A percentile compares a stretch with the other conserved stretches of the same genome.
These are phyloP conservation scores for Aradus depressus DNA, from an alignment of 2,888 invertebrate species.

Conservation along the genomic window DNA sequence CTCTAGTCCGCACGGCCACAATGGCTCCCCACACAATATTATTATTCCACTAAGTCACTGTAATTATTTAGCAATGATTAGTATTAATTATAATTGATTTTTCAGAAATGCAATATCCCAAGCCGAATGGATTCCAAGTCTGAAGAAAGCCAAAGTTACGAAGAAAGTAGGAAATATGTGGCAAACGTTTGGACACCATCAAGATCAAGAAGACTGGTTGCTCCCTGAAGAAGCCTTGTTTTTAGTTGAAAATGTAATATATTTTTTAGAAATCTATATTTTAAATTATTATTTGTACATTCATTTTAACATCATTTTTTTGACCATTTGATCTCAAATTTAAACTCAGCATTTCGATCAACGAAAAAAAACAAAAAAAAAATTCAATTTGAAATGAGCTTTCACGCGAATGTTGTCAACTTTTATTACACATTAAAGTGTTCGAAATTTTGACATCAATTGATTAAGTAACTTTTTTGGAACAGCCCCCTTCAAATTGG, in stretches of 20 bases:
- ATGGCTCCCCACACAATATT: too few species aligned
- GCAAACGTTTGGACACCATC: conserved; percentile 45
- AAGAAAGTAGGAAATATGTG: conserved; percentile 46
- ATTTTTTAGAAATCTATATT: background rate
- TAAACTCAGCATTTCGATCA: background rate
- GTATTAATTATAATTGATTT: too few species aligned
- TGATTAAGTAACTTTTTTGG: too few species aligned
- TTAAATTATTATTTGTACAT: background rate
- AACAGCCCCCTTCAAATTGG: too few species aligned
- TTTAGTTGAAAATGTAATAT: conserved; percentile 52
- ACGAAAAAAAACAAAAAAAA: background rate
- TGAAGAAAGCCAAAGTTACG: conserved; percentile 45
- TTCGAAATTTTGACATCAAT: too few species aligned
- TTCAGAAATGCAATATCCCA: conserved; percentile 42
- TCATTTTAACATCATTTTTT: conserved; percentile 11
- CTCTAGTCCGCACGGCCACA: too few species aligned
- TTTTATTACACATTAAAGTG: too few species aligned
- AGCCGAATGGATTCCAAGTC: conserved; percentile 46
- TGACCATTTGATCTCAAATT: background rate
- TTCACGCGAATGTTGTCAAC: too few species aligned
- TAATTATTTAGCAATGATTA: too few species aligned
- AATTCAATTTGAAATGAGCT: too few species aligned
- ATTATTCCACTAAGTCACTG: too few species aligned
- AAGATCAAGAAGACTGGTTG: conserved; percentile 42
- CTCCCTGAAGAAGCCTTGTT: conserved; percentile 54